Evolutionary conservation across 2,797 vertebrate species (phyloP), one percentile per base, ranked within the genome.

Genomic region (Nothura maculosa): DNA sequence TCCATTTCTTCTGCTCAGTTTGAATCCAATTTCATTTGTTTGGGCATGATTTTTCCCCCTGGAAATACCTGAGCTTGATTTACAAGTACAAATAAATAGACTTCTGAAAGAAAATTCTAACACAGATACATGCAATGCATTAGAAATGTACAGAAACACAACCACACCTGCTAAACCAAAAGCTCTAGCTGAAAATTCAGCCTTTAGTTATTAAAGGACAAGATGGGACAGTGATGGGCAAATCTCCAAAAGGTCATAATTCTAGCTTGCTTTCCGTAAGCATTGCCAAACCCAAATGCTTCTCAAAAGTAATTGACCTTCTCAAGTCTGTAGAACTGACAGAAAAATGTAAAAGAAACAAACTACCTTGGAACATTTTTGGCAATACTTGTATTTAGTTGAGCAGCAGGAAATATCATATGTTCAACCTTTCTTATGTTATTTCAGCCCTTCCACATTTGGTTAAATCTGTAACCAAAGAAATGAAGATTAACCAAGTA

Each of bases 371-470:
- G 93, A 96, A 94, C 89, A 86, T 91, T 96, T 89, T 88, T 96
- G 94, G 92, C 96, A 96, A 93, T 88, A 90, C 87, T 52, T 78
- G 21, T 93, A 89, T 96, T 96, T 96, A 96, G 89, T 91, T 87
- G 93, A 96, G 92, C 92, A 91, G 93, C 93, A 94, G 95, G 94
- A 96, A 96, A 94, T 96, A 96, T 95, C 85, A 0, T 90, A 90
- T 96, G 45, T 94, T 83, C 91, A 96, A 89, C 78, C 87, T 77
- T 93, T 90, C 89, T 94, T 92, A 72, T 88, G 89, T 94, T 96
- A 95, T 96, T 96, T 95, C 95, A 96, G 93, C 82, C 89, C 81
- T 95, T 96, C 94, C 85, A 96, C 92, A 95, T 96, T 91, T 92
- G 94, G 91, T 95, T 96, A 95, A 88, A 94, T 95, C 89, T 94